Evolutionary conservation across 2,888 invertebrate genomes (phyloP), one percentile per base, ranked within the genome.

Genomic region (Lordiphosa andalusiaca): DNA sequence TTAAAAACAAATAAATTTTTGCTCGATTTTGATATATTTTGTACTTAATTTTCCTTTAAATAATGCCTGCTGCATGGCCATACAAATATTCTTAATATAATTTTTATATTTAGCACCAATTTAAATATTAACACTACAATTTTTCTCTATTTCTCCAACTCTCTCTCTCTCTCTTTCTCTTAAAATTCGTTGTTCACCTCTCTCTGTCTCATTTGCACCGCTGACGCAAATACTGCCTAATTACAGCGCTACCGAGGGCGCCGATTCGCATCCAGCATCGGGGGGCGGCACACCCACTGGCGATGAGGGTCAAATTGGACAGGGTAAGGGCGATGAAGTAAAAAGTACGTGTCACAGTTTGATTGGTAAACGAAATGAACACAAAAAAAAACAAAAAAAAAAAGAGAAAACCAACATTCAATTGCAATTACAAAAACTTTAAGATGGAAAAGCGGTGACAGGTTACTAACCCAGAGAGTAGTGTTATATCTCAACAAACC

Each of bases 191-290:
- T 53, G 16, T 58, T 7, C 59, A 25, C 58, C 16, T 66, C 23
- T 55, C 36, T 64, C 6, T 60, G 39, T 52, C 50, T 36, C 58
- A 12, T 52, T 10, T 40, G 19, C 35, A 46, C 41, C 44, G 30
- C 9, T 13, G 36, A 10, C 12, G 6, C 25, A 21, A n/a, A 25
- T 54, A 59, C 35, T 41, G 13, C 33, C 48, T 53, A 54, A 51
- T 69, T 73, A 82, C 91, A 96, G 96, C 90, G 96, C 96, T 74
- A 96, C 96, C 72, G 96, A 96, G 71, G 96, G 96, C 63, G 96
- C 96, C 13, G 96, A 96, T 90, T 96, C 96, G 89, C 93, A 95
- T 80, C 95, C 95, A 63, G 95, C 91, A 46, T 95, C 95, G 57
- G 92, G 93, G 50, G 93, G 93, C 42, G 94, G 94, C 67, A 94